Percentiles rank a stretch among this genome's conserved stretches.
phyloP scores from a whole-genome alignment of 1,140 invertebrate genomes.

The Chymomyza costata region DNA sequence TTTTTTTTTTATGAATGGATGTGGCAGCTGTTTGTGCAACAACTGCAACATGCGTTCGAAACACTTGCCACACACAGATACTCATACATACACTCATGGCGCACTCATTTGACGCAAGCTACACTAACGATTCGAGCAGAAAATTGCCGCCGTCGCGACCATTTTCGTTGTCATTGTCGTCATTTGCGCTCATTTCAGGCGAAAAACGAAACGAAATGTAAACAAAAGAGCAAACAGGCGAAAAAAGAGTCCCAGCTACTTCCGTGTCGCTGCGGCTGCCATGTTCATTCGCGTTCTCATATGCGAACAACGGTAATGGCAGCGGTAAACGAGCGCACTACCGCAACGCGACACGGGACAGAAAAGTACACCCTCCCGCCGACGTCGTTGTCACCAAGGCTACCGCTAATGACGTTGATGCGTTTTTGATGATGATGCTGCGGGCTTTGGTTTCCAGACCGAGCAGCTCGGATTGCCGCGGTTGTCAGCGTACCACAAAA shows the following conservation, averaged over 20 bases:
- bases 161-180: slow-evolving; percentile 47
- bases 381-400: too few relatives aligned
- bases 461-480: slow-evolving; percentile 18
- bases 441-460: neutral
- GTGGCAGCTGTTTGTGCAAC: slow-evolving; percentile 51
- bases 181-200: slow-evolving; percentile 51
- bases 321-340: slow-evolving; percentile 62
- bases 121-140: slow-evolving; percentile 62
- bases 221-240: slow-evolving; percentile 41
- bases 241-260: slow-evolving; percentile 34
- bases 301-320: slow-evolving; percentile 71
- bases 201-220: slow-evolving; percentile 61
- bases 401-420: slow-evolving; percentile 61
- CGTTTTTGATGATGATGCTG: slow-evolving; percentile 68
- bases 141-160: slow-evolving; percentile 38
- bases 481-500: slow-evolving; percentile 5
- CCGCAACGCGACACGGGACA: too few relatives aligned
- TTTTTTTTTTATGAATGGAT: slow-evolving; percentile 47
- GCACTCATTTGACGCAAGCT: slow-evolving; percentile 27
- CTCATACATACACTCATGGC: neutral
- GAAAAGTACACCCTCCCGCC: neutral
- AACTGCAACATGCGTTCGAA: slow-evolving; percentile 63
- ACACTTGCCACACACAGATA: slow-evolving; percentile 36
- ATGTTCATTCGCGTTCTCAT: too few relatives aligned
- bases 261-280: slow-evolving; percentile 41